Conservation (phyloP, 2,888 invertebrate species). For the Rhagium mordax region DNA sequence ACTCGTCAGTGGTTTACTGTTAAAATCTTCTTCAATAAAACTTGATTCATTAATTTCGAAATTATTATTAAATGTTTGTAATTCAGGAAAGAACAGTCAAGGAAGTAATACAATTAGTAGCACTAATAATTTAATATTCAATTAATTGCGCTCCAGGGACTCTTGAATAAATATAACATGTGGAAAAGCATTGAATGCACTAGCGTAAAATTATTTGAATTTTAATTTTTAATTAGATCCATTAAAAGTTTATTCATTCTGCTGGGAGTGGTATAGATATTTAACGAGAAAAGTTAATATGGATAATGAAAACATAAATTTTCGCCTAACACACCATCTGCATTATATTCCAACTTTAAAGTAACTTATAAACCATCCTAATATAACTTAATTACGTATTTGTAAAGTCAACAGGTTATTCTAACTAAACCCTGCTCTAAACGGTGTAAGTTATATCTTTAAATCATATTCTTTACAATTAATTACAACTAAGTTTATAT, state of each 20-base stretch:
- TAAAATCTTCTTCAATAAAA: no score
- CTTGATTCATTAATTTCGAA: no score
- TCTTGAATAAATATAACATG: neutral
- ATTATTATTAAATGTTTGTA: no score
- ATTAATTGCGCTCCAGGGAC: neutral
- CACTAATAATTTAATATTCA: no score
- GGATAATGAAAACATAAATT: slow-evolving; percentile 37
- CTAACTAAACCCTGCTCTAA: no score
- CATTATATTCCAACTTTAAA: slow-evolving; percentile 28
- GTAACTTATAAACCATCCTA: neutral
- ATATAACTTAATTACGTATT: neutral
- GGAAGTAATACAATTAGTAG: no score
- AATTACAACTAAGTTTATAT: no score
- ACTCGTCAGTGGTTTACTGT: no score
- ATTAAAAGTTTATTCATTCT: slow-evolving; percentile 20
- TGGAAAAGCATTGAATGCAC: neutral
- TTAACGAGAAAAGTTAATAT: slow-evolving; percentile 36
- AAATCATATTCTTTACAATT: no score
- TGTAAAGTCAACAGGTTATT: neutral
- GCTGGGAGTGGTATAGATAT: slow-evolving; percentile 20
- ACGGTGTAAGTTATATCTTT: no score
- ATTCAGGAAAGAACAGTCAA: no score
- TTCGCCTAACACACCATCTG: slow-evolving; percentile 23
- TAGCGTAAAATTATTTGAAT: slow-evolving; percentile 2
- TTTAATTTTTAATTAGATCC: slow-evolving; percentile 22